A percentile compares a stretch with the other conserved stretches of the same genome.
Conservation (phyloP, 2,888 invertebrate species). For the Philaethria dido region DNA sequence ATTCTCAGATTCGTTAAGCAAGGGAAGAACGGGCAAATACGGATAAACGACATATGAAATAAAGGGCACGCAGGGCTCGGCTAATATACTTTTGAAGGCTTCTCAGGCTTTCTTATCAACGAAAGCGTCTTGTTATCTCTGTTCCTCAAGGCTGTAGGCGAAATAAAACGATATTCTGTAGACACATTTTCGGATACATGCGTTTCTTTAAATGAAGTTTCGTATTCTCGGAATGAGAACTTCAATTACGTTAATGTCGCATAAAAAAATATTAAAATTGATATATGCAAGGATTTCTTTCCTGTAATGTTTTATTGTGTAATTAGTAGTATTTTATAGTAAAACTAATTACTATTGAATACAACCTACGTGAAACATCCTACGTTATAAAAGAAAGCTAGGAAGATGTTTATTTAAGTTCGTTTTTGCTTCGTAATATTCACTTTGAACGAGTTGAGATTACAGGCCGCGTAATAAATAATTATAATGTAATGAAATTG, state of each 20-base stretch:
- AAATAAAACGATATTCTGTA: conserved; percentile 48
- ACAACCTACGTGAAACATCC: not conserved
- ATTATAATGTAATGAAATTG: no score
- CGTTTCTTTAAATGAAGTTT: conserved; percentile 19
- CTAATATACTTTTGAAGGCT: conserved; percentile 60
- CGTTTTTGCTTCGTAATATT: not conserved
- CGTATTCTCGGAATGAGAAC: conserved; percentile 13
- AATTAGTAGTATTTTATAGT: no score
- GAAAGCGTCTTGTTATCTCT: conserved; percentile 56
- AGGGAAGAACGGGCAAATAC: conserved; percentile 42
- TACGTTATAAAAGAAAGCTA: no score
- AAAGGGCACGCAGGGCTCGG: conserved; percentile 50
- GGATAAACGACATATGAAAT: conserved; percentile 51
- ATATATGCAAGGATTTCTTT: no score
- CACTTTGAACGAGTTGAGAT: not conserved
- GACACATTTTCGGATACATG: conserved; percentile 38
- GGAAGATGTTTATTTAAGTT: not conserved
- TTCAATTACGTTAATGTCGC: conserved; percentile 24
- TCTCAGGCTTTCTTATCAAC: conserved; percentile 55
- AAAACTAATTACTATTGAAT: no score
- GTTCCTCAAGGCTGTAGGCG: conserved; percentile 49
- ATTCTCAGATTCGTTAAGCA: conserved; percentile 32
- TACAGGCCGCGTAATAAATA: not conserved
- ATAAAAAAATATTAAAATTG: no score
- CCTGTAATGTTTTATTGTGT: no score